Evolutionary conservation across 1,140 invertebrate genomes (phyloP).

Genomic region (Dryas iulia): DNA sequence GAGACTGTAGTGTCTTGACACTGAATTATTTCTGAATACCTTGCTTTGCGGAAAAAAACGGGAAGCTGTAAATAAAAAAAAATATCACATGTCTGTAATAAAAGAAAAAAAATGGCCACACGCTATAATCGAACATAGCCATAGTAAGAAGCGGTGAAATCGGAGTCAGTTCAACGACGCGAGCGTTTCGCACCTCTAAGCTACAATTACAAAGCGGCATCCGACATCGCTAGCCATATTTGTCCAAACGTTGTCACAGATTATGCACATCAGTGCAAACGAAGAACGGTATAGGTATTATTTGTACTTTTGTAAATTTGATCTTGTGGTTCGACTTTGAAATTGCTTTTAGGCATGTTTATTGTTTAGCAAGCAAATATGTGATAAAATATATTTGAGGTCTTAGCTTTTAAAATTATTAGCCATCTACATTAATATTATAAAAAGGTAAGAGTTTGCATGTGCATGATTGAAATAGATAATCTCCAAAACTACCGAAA

Average conservation of each 20-base stretch:
- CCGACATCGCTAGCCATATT: slow-evolving; percentile 43
- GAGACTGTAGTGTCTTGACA: no score
- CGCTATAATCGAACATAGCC: slow-evolving; percentile 5
- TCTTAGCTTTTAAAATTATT: no score
- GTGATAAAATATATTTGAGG: no score
- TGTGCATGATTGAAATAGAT: no score
- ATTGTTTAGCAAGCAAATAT: no score
- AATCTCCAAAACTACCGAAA: no score
- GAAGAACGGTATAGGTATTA: background rate
- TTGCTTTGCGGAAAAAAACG: no score
- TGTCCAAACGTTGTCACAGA: slow-evolving; percentile 42
- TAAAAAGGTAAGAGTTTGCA: no score
- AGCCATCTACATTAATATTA: no score
- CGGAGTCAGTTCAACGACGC: slow-evolving; percentile 38
- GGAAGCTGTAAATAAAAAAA: no score
- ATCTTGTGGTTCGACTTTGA: background rate
- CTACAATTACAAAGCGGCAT: slow-evolving; percentile 51
- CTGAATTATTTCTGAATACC: no score
- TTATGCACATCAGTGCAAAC: background rate
- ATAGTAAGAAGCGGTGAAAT: slow-evolving; percentile 36
- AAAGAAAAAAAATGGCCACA: background rate
- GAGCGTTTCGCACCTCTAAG: slow-evolving; percentile 36
- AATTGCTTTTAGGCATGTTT: background rate
- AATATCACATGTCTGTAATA: background rate
- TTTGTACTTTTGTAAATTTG: background rate